Evolutionary conservation across 2,797 vertebrate species (phyloP).

Genomic region (Sciurus vulgaris): DNA sequence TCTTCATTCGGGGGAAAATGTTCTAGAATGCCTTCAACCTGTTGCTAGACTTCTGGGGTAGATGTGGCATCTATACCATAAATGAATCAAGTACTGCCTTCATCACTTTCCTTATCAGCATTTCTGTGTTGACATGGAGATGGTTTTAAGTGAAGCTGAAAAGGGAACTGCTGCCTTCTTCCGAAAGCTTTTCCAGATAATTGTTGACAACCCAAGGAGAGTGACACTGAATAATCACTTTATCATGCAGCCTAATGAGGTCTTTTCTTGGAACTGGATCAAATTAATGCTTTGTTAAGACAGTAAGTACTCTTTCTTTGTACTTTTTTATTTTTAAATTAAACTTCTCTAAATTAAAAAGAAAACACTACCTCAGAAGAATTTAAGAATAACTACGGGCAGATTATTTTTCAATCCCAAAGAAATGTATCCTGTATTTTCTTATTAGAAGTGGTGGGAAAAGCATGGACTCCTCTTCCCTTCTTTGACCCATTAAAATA

Average conservation of each 20-base stretch:
- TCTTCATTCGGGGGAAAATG: background rate
- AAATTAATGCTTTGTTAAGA: conserved; percentile 74
- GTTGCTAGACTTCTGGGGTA: conserved; percentile 50
- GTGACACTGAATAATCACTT: conserved; percentile 81
- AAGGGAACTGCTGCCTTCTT: conserved; percentile 62
- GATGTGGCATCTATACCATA: conserved; percentile 39
- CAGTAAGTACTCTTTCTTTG: conserved; percentile 62
- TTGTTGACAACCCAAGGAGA: conserved; percentile 81
- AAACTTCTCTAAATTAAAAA: conserved; percentile 40
- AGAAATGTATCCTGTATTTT: conserved; percentile 3
- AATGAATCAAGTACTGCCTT: conserved; percentile 73
- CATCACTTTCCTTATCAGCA: conserved; percentile 68
- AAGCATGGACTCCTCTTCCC: background rate
- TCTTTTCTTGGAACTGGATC: conserved; percentile 75
- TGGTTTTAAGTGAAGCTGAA: conserved; percentile 76
- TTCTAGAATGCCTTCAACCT: conserved; percentile 8
- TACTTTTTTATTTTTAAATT: conserved; percentile 59
- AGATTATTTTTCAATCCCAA: conserved; percentile 16
- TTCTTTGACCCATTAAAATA: background rate
- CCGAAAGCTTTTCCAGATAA: conserved; percentile 77
- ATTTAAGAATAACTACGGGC: conserved; percentile 29
- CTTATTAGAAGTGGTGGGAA: background rate
- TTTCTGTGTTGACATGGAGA: conserved; percentile 81
- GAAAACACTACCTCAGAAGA: background rate
- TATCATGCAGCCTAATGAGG: conserved; percentile 81